Evolutionary conservation across 2,113 vertebrate genomes (phyloP).

Genomic region (Semnornis frantzii): DNA sequence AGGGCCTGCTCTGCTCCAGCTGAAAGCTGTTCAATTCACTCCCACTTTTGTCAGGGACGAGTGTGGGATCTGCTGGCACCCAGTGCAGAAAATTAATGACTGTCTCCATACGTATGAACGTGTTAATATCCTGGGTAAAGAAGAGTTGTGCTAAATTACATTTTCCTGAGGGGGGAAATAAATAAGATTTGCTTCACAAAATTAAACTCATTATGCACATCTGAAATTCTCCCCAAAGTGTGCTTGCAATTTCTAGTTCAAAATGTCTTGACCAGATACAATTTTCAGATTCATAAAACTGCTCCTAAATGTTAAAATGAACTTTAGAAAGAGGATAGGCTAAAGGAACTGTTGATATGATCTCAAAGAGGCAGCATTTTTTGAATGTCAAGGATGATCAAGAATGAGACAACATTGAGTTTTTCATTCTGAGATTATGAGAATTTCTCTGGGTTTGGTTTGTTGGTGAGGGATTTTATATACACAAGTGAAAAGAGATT

Average conservation of each 20-base stretch:
- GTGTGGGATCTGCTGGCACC: background rate
- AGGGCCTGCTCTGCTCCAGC: background rate
- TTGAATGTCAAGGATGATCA: background rate
- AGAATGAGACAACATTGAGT: background rate
- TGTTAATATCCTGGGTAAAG: background rate
- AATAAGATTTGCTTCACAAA: background rate
- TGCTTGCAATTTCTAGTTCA: background rate
- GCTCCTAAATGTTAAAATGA: background rate
- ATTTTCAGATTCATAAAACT: background rate
- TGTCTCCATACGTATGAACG: background rate
- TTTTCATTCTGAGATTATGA: conserved; percentile 44
- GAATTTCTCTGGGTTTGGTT: background rate
- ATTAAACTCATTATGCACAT: background rate
- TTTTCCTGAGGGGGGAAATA: background rate
- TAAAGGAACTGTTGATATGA: conserved; percentile 8
- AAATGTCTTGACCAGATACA: background rate
- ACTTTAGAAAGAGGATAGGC: background rate
- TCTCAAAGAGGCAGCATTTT: background rate
- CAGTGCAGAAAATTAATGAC: background rate
- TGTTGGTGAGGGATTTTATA: background rate
- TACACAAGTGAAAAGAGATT: conserved; percentile 12
- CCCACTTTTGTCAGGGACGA: background rate
- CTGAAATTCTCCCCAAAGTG: background rate
- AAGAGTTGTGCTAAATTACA: background rate
- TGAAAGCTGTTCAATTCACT: background rate